phyloP scores from a whole-genome alignment of 2,113 vertebrate genomes.

The Climacteris rufus region DNA sequence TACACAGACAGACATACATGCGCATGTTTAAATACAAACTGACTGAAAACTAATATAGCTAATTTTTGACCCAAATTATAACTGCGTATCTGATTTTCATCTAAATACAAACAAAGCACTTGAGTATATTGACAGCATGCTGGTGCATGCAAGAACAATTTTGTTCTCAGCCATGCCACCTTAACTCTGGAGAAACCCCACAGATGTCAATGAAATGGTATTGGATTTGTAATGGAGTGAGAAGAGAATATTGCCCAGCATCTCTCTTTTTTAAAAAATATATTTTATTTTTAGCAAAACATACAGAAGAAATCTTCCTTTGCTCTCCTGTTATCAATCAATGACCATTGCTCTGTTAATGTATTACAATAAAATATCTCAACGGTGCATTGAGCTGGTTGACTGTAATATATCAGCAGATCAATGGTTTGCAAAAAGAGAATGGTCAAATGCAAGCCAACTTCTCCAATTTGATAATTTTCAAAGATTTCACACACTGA shows the following conservation, averaged over 20 bases:
- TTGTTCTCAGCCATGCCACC: neutral
- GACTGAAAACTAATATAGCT: neutral
- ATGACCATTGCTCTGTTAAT: slow-evolving; percentile 56
- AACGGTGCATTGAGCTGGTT: slow-evolving; percentile 21
- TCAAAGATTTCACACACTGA: slow-evolving; percentile 27
- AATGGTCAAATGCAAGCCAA: slow-evolving; percentile 48
- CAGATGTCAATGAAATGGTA: neutral
- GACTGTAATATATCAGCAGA: slow-evolving; percentile 62
- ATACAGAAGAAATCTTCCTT: slow-evolving; percentile 21
- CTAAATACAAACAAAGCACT: neutral
- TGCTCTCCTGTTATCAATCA: slow-evolving; percentile 55
- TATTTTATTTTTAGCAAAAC: slow-evolving; percentile 42
- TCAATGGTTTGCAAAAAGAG: slow-evolving; percentile 55
- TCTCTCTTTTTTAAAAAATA: neutral
- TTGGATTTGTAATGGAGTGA: slow-evolving; percentile 42
- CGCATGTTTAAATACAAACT: neutral
- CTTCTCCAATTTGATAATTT: slow-evolving; percentile 49
- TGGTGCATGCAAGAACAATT: neutral
- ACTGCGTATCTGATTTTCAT: neutral
- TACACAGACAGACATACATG: accelerated
- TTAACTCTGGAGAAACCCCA: neutral
- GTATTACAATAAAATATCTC: slow-evolving; percentile 64
- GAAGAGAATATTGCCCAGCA: neutral
- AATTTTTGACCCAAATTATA: neutral
- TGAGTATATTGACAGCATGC: neutral